Base-by-base conservation (phyloP, 2,888 invertebrate genomes). In the Embidobia sp. region DNA sequence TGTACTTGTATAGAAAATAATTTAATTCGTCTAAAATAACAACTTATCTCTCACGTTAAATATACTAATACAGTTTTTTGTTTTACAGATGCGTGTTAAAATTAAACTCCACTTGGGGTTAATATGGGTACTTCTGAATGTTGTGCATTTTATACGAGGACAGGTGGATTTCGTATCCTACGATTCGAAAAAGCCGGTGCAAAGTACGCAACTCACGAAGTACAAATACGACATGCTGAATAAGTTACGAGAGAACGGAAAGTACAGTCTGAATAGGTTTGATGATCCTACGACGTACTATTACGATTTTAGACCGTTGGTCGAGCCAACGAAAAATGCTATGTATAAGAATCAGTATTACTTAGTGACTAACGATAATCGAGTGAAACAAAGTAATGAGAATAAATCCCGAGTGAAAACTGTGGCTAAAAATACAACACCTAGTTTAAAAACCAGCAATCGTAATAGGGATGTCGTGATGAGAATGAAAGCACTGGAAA, bases 401-500 rank as follows among this genome's bases (percentile, higher is more conserved):
- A 40, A 46, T 8, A 59, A 51, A 7, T 3, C n/a, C 4, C 4
- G 7, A 33, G 33, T 35, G 16, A 53, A 66, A 59, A 22, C n/a
- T 10, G 26, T 0, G 2, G 26, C 35, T 31, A 69, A 55, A 55
- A 27, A 18, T 35, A 10, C 33, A n/a, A n/a, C n/a, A 11, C 5
- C 33, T 48, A 57, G 67, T 48, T 53, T 40, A 42, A 69, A 69
- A 53, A 64, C 2, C 37, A 37, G 11, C 40, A 33, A 42, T 29
- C 44, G 37, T 22, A 79, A 48, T 16, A 49, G 33, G 15, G 78
- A 80, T 15, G 72, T 84, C 0, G 11, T 16, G 3, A 55, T 77
- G 53, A 84, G 82, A 37, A 80, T 85, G 77, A 79, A 75, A n/a
- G 51, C 78, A 10, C 70, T 85, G 3, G 82, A 83, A 16, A 79